Evolutionary conservation across 2,797 vertebrate genomes (phyloP), one percentile per base, ranked within the genome.

Genomic region (Astyanax mexicanus): DNA sequence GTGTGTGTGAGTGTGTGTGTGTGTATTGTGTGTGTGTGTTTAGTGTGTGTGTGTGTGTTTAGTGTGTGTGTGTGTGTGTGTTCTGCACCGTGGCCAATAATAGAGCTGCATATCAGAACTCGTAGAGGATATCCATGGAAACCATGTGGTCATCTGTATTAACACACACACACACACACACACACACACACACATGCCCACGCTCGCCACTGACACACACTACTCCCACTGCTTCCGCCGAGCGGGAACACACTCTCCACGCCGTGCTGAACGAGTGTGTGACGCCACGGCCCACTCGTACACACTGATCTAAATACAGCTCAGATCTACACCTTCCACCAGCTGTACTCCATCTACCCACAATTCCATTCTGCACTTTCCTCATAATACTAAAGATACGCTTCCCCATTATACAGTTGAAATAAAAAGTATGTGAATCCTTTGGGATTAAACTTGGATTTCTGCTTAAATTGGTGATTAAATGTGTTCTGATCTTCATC

Each of bases 111-210:
- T 55, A 65, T 55, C 67, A 45, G 12, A 68, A 42, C 45, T 55
- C 51, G 45, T 65, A 85, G 51, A 23, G 51, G 6, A 54, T 87
- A 86, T 86, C 85, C 85, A 88, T 88, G 80, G 83, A 83, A 89
- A 87, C 83, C 44, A 51, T 69, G 35, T 64, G 72, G 57, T 77
- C 54, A 61, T 62, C 64, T 74, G 45, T 64, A 64, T 35, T 25
- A 45, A 69, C 51, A 60, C 38, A 71, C 64, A 44, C 25, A 32
- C 66, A 32, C 70, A 62, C n/a, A 69, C 51, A 60, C 38, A 71
- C 64, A 44, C 25, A 32, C 66, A 32, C 70, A 62, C 42, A 29
- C 37, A 52, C 61, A 67, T 40, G 72, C 55, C 38, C 44, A 72
- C 71, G 35, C 58, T n/a, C 57, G 27, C 58, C 27, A 25, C 60